Evolutionary conservation across 2,113 vertebrate species (phyloP).

Genomic region (Crypturellus undulatus): DNA sequence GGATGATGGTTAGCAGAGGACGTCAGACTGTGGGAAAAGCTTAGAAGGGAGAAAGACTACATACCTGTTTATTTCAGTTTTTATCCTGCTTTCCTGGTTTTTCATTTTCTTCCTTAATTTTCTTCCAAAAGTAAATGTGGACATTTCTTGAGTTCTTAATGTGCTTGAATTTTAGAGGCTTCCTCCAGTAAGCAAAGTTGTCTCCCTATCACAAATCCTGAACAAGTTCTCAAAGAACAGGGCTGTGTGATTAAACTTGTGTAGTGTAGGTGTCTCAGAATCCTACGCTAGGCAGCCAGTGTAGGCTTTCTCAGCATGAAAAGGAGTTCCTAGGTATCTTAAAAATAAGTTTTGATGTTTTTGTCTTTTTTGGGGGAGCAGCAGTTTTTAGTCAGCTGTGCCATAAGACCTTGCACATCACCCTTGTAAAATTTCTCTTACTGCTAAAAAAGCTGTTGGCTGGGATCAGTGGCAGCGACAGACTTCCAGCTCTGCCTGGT

Average conservation of each 20-base stretch:
- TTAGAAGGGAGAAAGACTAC: not conserved
- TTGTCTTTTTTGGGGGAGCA: not conserved
- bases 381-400: not conserved
- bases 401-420: not conserved
- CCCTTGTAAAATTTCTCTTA: not conserved
- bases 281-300: not conserved
- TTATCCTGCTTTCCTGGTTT: not conserved
- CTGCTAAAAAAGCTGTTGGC: not conserved
- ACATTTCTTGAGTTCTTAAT: not conserved
- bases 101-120: not conserved
- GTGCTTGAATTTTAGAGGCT: slow-evolving; percentile 23
- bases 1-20: not conserved
- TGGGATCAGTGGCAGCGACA: not conserved
- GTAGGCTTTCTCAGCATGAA: too few relatives aligned
- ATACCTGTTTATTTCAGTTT: not conserved
- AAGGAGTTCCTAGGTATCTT: not conserved
- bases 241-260: not conserved
- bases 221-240: not conserved
- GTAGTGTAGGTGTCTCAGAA: not conserved
- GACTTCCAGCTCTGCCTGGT: not conserved
- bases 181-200: not conserved
- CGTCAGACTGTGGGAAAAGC: not conserved
- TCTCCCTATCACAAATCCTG: not conserved
- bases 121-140: slow-evolving; percentile 32
- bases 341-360: not conserved